Conservation (phyloP, 2,888 invertebrate genomes). For the Phymatocera aterrima region DNA sequence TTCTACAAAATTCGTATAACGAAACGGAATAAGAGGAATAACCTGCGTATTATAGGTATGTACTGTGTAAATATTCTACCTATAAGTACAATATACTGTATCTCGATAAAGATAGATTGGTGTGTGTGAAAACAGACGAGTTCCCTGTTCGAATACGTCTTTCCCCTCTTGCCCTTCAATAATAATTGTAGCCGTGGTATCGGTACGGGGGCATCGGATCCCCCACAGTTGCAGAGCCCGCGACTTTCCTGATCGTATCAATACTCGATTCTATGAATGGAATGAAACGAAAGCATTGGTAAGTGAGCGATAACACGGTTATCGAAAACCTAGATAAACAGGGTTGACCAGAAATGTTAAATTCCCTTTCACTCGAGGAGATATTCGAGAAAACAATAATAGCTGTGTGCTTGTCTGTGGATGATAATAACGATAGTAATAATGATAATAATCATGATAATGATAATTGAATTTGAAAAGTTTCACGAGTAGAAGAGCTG, state of each 20-base stretch:
- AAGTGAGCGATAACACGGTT: constrained; percentile 66
- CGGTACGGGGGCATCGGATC: constrained; percentile 57
- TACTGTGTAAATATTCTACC: too few species aligned
- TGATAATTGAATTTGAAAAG: neutral
- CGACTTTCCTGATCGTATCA: constrained; percentile 54
- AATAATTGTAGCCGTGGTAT: constrained; percentile 25
- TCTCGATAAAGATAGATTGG: neutral
- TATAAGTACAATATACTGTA: too few species aligned
- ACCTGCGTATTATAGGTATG: too few species aligned
- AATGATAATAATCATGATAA: neutral
- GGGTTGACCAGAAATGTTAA: neutral
- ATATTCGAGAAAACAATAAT: constrained; percentile 12
- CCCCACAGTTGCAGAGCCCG: constrained; percentile 53
- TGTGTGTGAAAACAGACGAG: too few species aligned
- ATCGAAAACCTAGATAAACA: constrained; percentile 66
- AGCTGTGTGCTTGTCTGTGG: neutral
- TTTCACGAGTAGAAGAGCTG: neutral
- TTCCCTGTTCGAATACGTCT: neutral
- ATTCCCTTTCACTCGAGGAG: constrained; percentile 5
- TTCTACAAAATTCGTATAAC: too few species aligned
- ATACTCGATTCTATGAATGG: constrained; percentile 59
- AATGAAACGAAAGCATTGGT: constrained; percentile 71
- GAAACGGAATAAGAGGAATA: too few species aligned
- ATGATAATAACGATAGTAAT: neutral
- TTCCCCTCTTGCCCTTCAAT: neutral